Evolutionary conservation across 2,888 invertebrate genomes (phyloP), one percentile per base, ranked within the genome.

Genomic region (Lepas anatifera): DNA sequence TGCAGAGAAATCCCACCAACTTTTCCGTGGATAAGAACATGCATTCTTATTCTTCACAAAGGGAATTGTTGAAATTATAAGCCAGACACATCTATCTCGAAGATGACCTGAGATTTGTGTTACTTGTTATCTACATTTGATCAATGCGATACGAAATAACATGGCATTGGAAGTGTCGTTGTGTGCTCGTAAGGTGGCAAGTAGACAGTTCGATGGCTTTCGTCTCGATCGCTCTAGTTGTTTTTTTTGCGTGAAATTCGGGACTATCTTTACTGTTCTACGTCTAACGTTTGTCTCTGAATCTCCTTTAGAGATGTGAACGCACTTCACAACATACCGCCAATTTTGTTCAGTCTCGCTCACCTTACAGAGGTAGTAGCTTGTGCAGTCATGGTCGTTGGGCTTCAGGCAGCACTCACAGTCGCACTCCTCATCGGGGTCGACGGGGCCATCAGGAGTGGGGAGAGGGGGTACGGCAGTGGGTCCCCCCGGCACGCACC

Each of bases 361-460:
- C 37, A 71, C 72, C 52, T 68, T 71, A n/a, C 73, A 73, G 46
- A 72, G 70, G 63, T 71, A 72, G 69, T 71, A 72, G 29, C 72
- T 68, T 27, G 71, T 71, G 52, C 72, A 72, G 70, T 72, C 72
- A 29, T 72, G 72, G 8, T 71, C 70, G 66, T 73, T 72, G n/a
- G 73, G 72, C 16, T 70, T 52, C 7, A 71, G 43, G 68, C 72
- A 72, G 50, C 73, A 71, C 29, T 72, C 71, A 58, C 72, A 72
- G 73, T 72, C 73, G 70, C 72, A 72, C 2, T 68, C 64, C 10
- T 67, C 71, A 0, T 68, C 70, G 3, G 68, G 35, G 3, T 63
- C 35, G 35, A 69, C 68, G 1, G 72, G 68, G n/a, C n/a, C n/a
- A 11, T 48, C 48, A 6, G 48, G 48, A 8, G 48, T 25, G 0